A percentile compares a stretch with the other conserved stretches of the same genome.
These are phyloP conservation scores for Pao palembangensis DNA, from an alignment of 2,113 vertebrate species.

Conservation along the genomic window DNA sequence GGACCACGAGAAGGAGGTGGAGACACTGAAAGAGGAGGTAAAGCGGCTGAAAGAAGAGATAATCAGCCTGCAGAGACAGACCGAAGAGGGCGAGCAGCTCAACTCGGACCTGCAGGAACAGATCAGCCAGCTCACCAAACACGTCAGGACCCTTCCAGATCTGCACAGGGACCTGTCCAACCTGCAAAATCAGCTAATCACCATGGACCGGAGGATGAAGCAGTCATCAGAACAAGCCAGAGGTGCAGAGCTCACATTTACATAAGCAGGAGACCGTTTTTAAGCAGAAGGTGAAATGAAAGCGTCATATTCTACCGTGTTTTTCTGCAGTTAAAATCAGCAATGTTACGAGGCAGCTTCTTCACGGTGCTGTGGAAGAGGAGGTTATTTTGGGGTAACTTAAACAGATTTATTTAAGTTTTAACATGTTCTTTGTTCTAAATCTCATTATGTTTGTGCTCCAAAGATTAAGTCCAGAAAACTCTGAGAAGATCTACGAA, in stretches of 20 bases:
- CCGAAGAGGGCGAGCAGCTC: slow-evolving; percentile 72
- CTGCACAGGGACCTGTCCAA: slow-evolving; percentile 86
- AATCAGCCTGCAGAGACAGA: slow-evolving; percentile 68
- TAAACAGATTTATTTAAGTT: neutral
- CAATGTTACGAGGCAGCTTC: slow-evolving; percentile 82
- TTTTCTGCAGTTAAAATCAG: slow-evolving; percentile 83
- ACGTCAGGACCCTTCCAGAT: slow-evolving; percentile 85
- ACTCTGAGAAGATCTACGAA: slow-evolving; percentile 81
- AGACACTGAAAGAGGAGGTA: slow-evolving; percentile 78
- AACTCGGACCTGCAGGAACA: slow-evolving; percentile 80
- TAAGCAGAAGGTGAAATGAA: neutral
- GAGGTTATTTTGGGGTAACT: slow-evolving; percentile 79
- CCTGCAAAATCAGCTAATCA: slow-evolving; percentile 82
- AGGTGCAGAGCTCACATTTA: slow-evolving; percentile 67
- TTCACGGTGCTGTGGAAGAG: slow-evolving; percentile 82
- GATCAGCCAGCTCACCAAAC: slow-evolving; percentile 79
- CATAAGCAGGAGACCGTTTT: too few relatives aligned
- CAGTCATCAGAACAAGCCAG: slow-evolving; percentile 83
- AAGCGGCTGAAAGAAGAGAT: slow-evolving; percentile 79
- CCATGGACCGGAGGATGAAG: slow-evolving; percentile 81
- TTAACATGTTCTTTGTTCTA: neutral
- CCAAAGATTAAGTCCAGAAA: slow-evolving; percentile 77
- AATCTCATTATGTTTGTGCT: slow-evolving; percentile 26
- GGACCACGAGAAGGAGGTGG: slow-evolving; percentile 81
- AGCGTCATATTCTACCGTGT: neutral